Evolutionary conservation across 2,888 invertebrate species (phyloP), one percentile per base, ranked within the genome.

Genomic region (Calliphora vomitoria): DNA sequence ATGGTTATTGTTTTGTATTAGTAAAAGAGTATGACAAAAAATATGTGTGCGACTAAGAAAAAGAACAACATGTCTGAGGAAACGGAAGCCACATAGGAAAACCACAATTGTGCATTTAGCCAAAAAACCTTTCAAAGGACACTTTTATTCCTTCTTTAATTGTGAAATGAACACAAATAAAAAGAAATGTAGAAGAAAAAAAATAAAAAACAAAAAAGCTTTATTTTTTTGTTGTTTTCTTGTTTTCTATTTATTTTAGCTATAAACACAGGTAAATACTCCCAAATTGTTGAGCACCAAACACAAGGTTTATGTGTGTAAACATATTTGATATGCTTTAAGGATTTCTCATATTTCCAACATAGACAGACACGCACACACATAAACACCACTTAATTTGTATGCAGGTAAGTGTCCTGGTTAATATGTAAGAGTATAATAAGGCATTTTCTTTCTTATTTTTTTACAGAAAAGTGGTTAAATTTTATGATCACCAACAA

Each of bases 11-110:
- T 69, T 80, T 76, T 66, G 60, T 60, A 80, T 60, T 11, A n/a
- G 25, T 20, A 69, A 69, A 0, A 81, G n/a, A 75, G 72, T 81
- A 81, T 71, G 66, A 90, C 47, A 68, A 74, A 38, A 89, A 90
- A 89, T 90, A 50, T 53, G 31, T 53, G 35, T 35, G 41, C 18
- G n/a, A 10, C 20, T 8, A 80, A 38, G 25, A 31, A 41, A 20
- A 55, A 55, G 90, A 90, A 90, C 90, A 91, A 90, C 58, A 76
- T 83, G 66, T 83, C 66, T 89, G 90, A 91, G 91, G 91, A 92
- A 91, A 89, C 91, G 91, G 91, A 92, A 91, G 89, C 90, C 91
- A 91, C 91, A 91, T 90, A 90, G 92, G 92, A 92, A 92, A 92
- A 91, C 92, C 92, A 90, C 92, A 92, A 92, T 91, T 92, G 90